Base-by-base conservation (phyloP, 2,888 invertebrate species). In the Spodoptera littoralis region DNA sequence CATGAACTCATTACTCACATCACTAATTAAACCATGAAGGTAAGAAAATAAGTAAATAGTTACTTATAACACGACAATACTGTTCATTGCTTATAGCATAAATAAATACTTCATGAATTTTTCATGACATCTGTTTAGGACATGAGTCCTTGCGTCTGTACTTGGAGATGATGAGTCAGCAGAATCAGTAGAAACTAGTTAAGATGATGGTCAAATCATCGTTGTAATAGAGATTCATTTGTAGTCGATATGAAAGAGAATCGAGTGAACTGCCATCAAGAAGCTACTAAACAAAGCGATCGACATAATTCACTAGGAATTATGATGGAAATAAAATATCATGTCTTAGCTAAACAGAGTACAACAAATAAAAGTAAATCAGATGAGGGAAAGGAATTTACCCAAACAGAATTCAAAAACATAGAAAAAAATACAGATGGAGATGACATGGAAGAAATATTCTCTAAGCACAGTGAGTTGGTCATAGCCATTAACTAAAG, bases 401-500 rank as follows among this genome's bases (percentile, higher is more conserved):
- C 42, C 12, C 22, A 9, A 41, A 46, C 4, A n/a, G 45, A 12
- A 48, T n/a, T 45, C 11, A 53, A 54, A 46, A 9, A 48, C 36
- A 13, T 24, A 44, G 18, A 45, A 55, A 24, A 53, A 48, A 63
- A 47, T 46, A 62, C 13, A 50, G 13, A 47, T 3, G 36, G 13
- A 30, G 11, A 44, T 50, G 22, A 54, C 61, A 5, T 46, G 43
- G 22, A 44, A 62, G 60, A 63, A 51, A 73, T 52, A 74, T 76
- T 50, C 63, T 60, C 59, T 65, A 60, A 69, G 49, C 54, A 62
- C 70, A 79, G 69, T 70, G 61, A 64, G 62, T 64, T 49, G 66
- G 65, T 68, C 59, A 65, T 42, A 27, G 52, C 74, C 70, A 77
- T 78, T 77, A 79, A 72, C 77, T 69, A 70, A 77, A 76, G 72